A percentile compares a stretch with the other conserved stretches of the same genome.
Conservation (phyloP, 2,113 vertebrate species). For the Epinephelus lanceolatus region DNA sequence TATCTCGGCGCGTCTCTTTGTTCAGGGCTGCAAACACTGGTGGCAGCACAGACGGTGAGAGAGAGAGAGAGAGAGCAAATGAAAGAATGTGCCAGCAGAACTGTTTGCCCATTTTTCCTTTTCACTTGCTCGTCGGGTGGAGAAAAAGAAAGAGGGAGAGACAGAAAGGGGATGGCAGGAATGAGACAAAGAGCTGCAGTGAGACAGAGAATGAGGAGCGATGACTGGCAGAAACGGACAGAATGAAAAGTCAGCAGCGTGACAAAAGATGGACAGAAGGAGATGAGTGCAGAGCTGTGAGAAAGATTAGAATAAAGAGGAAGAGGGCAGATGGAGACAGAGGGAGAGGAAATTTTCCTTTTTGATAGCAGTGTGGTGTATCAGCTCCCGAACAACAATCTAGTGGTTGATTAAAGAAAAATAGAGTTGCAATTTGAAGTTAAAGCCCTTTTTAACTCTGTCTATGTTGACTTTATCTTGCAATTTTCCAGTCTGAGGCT, state of each 20-base stretch:
- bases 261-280: conserved; percentile 38
- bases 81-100: conserved; percentile 29
- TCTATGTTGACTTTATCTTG: not conserved
- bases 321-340: conserved; percentile 2
- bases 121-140: conserved; percentile 10
- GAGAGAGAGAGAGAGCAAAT: conserved; percentile 25
- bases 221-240: conserved; percentile 21
- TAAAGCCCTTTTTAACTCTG: not conserved
- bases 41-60: conserved; percentile 7
- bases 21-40: conserved; percentile 39
- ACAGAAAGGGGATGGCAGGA: conserved; percentile 25
- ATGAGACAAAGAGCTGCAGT: conserved; percentile 36
- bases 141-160: not conserved
- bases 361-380: conserved; percentile 1
- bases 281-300: conserved; percentile 22
- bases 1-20: conserved; percentile 33
- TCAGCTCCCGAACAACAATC: conserved; percentile 1
- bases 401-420: not conserved
- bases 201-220: not conserved
- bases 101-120: conserved; percentile 33
- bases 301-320: conserved; percentile 31
- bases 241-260: conserved; percentile 35
- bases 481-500: no score
- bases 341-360: conserved; percentile 9
- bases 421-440: not conserved